Evolutionary conservation across 2,888 invertebrate genomes (phyloP), one percentile per base, ranked within the genome.

Genomic region (Zonitis immaculata): DNA sequence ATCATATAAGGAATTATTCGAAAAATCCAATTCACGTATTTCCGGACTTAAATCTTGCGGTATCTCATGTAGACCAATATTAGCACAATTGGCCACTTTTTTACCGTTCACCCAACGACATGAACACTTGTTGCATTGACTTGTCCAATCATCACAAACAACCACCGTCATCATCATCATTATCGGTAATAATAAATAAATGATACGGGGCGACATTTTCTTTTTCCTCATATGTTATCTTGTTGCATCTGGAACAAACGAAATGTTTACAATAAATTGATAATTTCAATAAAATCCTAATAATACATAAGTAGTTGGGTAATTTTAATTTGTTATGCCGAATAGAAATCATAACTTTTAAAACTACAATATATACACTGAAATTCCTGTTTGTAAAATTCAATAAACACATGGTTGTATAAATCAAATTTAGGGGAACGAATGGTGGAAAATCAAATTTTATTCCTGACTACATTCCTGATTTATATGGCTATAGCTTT

Each of bases 101-200:
- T 87, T 90, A 6, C 93, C 92, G 54, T 86, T 86, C 25, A 85
- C 85, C 93, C 94, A 94, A 59, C 87, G 85, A 73, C 94, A 94
- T 68, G 85, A 84, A 78, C 94, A 94, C 51, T 79, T 78, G 59
- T 79, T 71, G 64, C 76, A 76, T 42, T 73, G 64, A 48, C 65
- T 66, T 8, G 84, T 82, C 73, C 88, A 89, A 69, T 82, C 80
- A 26, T 78, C 78, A 39, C 18, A 39, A 39, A 81, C 79, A 73
- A 84, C 76, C 45, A 77, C 70, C 42, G 76, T 68, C 8, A 75
- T 69, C 44, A 71, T 52, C 32, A 66, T 44, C 46, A 75, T 69
- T 43, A 70, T 52, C 28, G 66, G 43, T 46, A 70, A 56, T 51
- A 70, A 56, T 51, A 75, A 64, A 47, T 71, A 53, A 52, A 71